Base-by-base conservation (phyloP, 2,888 invertebrate genomes). In the Drosophila subsilvestris region DNA sequence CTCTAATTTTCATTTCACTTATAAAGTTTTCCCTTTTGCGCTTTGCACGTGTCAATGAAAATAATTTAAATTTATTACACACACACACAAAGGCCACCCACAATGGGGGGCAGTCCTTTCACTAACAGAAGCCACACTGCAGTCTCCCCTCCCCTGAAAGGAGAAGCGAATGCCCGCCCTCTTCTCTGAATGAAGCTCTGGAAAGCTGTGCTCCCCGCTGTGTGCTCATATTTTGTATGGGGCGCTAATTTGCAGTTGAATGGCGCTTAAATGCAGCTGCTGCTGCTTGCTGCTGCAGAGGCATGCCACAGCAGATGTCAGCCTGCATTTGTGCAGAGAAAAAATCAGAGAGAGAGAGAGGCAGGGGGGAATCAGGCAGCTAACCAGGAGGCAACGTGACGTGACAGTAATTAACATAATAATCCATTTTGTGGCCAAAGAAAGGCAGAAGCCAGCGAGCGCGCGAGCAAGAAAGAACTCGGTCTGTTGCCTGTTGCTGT, bases 351-450 rank as follows among this genome's bases (percentile, higher is more conserved):
- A 14, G 6, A 17, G 14, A 17, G 10, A 32, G n/a, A 1, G 9
- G 7, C 14, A 9, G 18, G 59, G 48, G 5, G n/a, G 10, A 25
- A 25, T 17, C 14, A 1, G 17, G 1, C 12, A 29, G 14, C 7
- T 32, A 32, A 17, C 37, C 49, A 51, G 37, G 72, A 69, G 66
- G 75, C 29, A 70, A 78, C 83, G 80, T 75, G 85, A 83, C 80
- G 78, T 82, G 80, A 78, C 86, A 80, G 80, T 83, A 83, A 85
- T 83, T 83, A 83, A 80, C 86, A 80, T 83, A 82, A 83, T 83
- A 83, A 83, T 85, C 83, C 71, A 82, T 82, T 78, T 80, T 72
- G 86, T 62, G 75, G 80, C 59, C 69, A 62, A 68, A 58, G 67
- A 81, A 84, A 74, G 76, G 50, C 69, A 60, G 63, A 49, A 18